These are phyloP conservation scores for Sinopyrophorus schimmeli DNA, from an alignment of 2,888 invertebrate species.

Conservation along the genomic window DNA sequence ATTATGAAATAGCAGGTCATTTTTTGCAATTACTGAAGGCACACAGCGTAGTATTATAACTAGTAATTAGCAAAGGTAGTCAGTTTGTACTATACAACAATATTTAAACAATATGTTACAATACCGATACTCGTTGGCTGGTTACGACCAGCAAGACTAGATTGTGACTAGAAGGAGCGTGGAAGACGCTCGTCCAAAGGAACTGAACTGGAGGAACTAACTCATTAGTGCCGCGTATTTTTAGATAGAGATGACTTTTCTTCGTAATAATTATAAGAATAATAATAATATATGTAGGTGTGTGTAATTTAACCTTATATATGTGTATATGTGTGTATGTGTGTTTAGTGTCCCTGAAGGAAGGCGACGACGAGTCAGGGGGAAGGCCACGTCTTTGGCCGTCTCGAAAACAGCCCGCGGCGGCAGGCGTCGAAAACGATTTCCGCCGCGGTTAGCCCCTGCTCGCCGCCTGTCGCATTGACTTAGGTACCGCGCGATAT, in stretches of 20 bases:
- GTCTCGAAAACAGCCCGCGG: slow-evolving; percentile 39
- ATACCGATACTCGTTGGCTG: slow-evolving; percentile 34
- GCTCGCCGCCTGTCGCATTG: slow-evolving; percentile 38
- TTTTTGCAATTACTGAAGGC: slow-evolving; percentile 82
- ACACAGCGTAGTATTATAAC: slow-evolving; percentile 68
- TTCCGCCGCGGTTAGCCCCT: slow-evolving; percentile 38
- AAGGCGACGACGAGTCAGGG: slow-evolving; percentile 36
- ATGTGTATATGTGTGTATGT: too few species aligned
- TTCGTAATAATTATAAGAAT: too few species aligned
- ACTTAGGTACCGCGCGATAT: slow-evolving; percentile 43
- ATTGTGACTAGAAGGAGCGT: slow-evolving; percentile 39
- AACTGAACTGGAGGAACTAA: slow-evolving; percentile 37
- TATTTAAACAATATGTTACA: slow-evolving; percentile 49
- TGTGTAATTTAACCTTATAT: too few species aligned
- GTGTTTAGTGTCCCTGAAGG: slow-evolving; percentile 39
- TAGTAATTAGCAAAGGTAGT: slow-evolving; percentile 58
- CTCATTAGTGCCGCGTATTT: slow-evolving; percentile 31
- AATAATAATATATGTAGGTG: too few species aligned
- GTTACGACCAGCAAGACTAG: slow-evolving; percentile 28
- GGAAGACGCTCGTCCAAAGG: slow-evolving; percentile 45
- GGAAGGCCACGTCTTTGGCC: slow-evolving; percentile 47
- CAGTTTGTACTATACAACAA: slow-evolving; percentile 57
- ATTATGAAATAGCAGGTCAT: slow-evolving; percentile 59
- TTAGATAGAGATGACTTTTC: too few species aligned
- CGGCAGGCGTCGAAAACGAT: slow-evolving; percentile 23